These are phyloP conservation scores for Hylomyscus alleni DNA, from an alignment of 2,797 vertebrate species.

Conservation along the genomic window DNA sequence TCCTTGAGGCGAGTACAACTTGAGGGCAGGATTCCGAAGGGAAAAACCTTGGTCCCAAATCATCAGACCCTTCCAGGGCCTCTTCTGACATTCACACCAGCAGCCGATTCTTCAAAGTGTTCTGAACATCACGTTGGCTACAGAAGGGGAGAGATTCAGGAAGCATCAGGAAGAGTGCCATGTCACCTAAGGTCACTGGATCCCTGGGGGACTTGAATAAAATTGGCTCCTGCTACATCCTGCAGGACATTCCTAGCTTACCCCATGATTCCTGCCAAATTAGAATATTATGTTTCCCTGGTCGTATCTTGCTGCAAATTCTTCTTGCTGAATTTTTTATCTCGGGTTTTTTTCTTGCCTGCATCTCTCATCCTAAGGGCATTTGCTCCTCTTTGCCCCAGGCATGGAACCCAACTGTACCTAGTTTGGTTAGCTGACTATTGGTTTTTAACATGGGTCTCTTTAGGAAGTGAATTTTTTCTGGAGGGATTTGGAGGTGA, in stretches of 20 bases:
- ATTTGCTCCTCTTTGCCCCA: slow-evolving; percentile 2
- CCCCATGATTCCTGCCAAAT: slow-evolving; percentile 56
- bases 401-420: not conserved
- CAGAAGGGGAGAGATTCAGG: not conserved
- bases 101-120: slow-evolving; percentile 33
- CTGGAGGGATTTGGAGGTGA: not conserved
- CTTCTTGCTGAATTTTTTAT: not conserved
- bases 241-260: slow-evolving; percentile 32
- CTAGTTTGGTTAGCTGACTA: not conserved
- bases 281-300: slow-evolving; percentile 31
- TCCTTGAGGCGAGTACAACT: not conserved
- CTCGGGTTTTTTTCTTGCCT: not conserved
- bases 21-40: slow-evolving; percentile 14
- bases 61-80: slow-evolving; percentile 26
- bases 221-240: slow-evolving; percentile 66
- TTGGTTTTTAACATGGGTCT: not conserved
- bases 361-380: not conserved
- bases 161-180: not conserved
- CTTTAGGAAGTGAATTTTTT: not conserved
- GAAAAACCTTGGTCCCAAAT: slow-evolving; percentile 53
- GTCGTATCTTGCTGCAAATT: slow-evolving; percentile 37
- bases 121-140: not conserved
- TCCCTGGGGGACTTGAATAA: slow-evolving; percentile 68
- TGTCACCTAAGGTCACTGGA: slow-evolving; percentile 29
- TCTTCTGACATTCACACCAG: slow-evolving; percentile 62